These are phyloP conservation scores for Poicephalus meyeri DNA, from an alignment of 2,113 vertebrate genomes.

Conservation along the genomic window DNA sequence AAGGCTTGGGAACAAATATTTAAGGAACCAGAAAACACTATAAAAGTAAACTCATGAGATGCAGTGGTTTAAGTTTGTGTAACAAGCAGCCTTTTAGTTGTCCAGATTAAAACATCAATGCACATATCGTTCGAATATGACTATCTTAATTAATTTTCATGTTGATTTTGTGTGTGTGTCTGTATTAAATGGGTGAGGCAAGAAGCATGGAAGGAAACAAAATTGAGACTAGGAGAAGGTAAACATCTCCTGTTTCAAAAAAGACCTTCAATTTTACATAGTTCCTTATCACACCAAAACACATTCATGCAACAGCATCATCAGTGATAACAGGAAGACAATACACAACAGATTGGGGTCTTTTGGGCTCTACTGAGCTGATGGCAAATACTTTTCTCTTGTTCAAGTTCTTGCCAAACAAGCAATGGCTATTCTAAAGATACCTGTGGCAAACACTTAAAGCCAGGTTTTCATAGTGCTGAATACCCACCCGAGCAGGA, in stretches of 20 bases:
- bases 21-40: neutral
- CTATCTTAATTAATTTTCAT: neutral
- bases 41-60: neutral
- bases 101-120: neutral
- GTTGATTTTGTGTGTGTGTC: neutral
- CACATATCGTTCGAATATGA: neutral
- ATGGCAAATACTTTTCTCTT: neutral
- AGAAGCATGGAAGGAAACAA: neutral
- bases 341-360: neutral
- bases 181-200: neutral
- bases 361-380: neutral
- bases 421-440: neutral
- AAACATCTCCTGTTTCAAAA: neutral
- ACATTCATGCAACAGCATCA: neutral
- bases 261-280: neutral
- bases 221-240: neutral
- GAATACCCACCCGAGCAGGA: neutral
- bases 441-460: neutral
- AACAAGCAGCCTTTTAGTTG: neutral
- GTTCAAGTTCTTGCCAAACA: neutral
- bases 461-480: neutral
- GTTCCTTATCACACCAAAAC: neutral
- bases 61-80: neutral
- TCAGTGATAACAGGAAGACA: neutral
- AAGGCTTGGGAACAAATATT: neutral